Percentiles rank a stretch among this genome's conserved stretches.
Conservation (phyloP, 2,888 invertebrate species). For the Ichneumoninae sp. region DNA sequence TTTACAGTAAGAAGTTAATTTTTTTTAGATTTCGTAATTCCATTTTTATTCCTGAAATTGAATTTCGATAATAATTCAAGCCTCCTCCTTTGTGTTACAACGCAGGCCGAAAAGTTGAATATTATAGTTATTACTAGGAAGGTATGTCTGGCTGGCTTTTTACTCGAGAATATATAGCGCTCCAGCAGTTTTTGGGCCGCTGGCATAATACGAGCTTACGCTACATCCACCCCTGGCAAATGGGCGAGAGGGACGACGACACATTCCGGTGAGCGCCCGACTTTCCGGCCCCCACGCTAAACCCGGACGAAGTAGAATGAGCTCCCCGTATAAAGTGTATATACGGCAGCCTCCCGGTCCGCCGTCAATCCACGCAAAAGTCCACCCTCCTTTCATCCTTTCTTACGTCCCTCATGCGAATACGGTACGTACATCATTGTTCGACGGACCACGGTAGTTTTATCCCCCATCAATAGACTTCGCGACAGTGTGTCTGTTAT, state of each 20-base stretch:
- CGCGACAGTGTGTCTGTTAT: constrained; percentile 17
- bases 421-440: constrained; percentile 56
- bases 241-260: constrained; percentile 31
- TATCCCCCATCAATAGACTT: constrained; percentile 47
- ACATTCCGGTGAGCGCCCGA: constrained; percentile 21
- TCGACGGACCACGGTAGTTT: constrained; percentile 36
- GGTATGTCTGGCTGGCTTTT: constrained; percentile 16
- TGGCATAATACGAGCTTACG: constrained; percentile 53
- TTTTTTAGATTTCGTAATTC: no score
- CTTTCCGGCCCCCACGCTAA: constrained; percentile 19
- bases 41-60: no score
- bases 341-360: constrained; percentile 6
- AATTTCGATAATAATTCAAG: no score
- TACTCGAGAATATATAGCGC: constrained; percentile 32
- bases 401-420: constrained; percentile 57
- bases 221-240: constrained; percentile 37
- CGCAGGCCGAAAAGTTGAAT: constrained; percentile 12
- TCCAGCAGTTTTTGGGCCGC: constrained; percentile 32
- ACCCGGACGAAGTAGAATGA: constrained; percentile 28
- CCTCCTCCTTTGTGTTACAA: neutral
- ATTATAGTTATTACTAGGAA: constrained; percentile 41
- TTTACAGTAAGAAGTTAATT: no score
- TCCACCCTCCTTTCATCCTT: constrained; percentile 55
- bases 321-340: constrained; percentile 19
- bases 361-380: constrained; percentile 44